Evolutionary conservation across 2,113 vertebrate species (phyloP), one percentile per base, ranked within the genome.

Genomic region (Seriola quinqueradiata): DNA sequence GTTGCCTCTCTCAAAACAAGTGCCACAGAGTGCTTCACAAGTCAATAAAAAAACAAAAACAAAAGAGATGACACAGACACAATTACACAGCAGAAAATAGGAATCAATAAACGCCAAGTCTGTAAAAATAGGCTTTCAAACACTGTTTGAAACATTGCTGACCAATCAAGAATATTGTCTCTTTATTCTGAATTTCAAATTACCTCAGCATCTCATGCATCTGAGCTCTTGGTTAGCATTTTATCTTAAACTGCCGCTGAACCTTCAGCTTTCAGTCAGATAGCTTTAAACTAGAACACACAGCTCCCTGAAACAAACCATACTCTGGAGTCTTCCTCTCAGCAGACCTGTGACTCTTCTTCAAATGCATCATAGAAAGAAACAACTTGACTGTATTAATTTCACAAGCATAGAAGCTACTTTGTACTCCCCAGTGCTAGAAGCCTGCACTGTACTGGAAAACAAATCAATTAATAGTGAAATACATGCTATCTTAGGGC

Each of bases 101-200:
- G 58, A 71, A 65, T 77, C 60, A 59, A 66, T 83, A 34, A 55
- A 72, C 32, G 50, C 12, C 5, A 5, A 2, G 6, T 25, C 23
- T 52, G 17, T 42, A 21, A 66, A 69, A 52, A 40, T 1, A 23
- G 7, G 52, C 10, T 38, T 65, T 63, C 12, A 42, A 48, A 54
- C 5, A 8, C 23, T 3, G 23, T 44, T 66, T 68, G 9, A 63
- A 63, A 54, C 70, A 34, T 5, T 44, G 61, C 17, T 4, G 40
- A 50, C 21, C 6, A 32, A 69, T 60, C 21, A 42, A 16, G 23
- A 25, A 44, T 11, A 44, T 28, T 44, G 46, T 50, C 5, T 61
- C 36, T 23, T 59, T 21, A 19, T 4, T 2, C 6, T 40, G 3
- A 40, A 32, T 69, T 28, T 67, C 60, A 44, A 4, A 66, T 57